phyloP scores from a whole-genome alignment of 2,888 invertebrate genomes.

The Trimorus sp. region DNA sequence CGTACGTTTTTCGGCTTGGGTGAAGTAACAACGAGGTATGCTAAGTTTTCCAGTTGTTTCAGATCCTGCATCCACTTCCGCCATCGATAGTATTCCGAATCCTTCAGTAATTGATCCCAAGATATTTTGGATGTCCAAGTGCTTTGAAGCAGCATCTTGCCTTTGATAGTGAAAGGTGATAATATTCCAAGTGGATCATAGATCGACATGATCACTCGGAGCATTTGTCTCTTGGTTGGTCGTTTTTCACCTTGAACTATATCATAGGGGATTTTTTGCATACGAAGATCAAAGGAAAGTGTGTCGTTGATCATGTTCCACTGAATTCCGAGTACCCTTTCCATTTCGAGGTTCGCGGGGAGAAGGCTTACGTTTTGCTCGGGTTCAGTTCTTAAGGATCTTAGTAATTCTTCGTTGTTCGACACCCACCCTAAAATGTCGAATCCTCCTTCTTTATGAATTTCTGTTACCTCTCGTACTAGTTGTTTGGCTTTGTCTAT shows the following conservation, averaged over 20 bases:
- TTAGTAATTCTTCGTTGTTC: neutral
- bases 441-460: conserved; percentile 63
- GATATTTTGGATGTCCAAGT: neutral
- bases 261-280: neutral
- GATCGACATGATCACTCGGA: conserved; percentile 2
- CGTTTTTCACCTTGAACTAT: neutral
- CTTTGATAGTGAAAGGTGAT: neutral
- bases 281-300: neutral
- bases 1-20: neutral
- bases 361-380: neutral
- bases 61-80: neutral
- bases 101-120: neutral
- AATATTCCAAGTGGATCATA: conserved; percentile 3
- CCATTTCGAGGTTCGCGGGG: neutral
- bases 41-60: neutral
- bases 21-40: neutral
- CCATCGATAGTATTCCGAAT: neutral
- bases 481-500: conserved; percentile 60
- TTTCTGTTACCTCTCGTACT: conserved; percentile 50
- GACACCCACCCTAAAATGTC: conserved; percentile 63
- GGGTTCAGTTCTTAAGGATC: too few species aligned
- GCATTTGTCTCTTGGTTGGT: neutral
- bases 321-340: neutral
- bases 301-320: neutral
- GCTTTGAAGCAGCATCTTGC: neutral